phyloP scores from a whole-genome alignment of 2,113 vertebrate genomes.

The Stegostoma tigrinum region DNA sequence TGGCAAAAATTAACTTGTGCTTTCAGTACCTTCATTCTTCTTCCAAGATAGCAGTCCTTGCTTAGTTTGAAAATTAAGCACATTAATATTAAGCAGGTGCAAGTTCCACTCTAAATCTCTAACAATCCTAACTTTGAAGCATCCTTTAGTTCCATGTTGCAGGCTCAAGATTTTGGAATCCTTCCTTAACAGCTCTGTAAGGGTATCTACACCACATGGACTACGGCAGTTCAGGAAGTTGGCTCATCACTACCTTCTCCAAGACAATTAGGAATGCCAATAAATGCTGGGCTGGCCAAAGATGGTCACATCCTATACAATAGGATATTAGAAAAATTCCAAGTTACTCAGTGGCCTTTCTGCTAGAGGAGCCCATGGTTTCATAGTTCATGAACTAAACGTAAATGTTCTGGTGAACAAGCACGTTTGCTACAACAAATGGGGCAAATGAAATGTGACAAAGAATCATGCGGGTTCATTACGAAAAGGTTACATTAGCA shows the following conservation, averaged over 20 bases:
- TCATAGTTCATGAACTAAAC: not conserved
- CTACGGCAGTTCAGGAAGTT: not conserved
- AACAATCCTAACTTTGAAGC: not conserved
- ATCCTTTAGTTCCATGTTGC: not conserved
- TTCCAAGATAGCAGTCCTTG: not conserved
- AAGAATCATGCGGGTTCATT: not conserved
- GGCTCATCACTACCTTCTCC: not conserved
- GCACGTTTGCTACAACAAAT: not conserved
- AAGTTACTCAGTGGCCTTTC: not conserved
- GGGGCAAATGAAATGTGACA: not conserved
- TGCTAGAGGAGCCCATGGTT: not conserved
- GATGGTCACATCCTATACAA: too few relatives aligned
- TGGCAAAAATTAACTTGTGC: not conserved
- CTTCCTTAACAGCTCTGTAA: not conserved
- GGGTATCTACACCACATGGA: not conserved
- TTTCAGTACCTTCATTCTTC: not conserved
- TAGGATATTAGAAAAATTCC: not conserved
- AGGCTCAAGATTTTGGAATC: not conserved
- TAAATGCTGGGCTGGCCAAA: not conserved
- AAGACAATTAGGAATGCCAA: not conserved
- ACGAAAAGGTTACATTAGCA: slow-evolving; percentile 19
- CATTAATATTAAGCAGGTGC: not conserved
- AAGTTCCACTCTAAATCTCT: not conserved
- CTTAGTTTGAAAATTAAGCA: not conserved
- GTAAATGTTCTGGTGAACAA: not conserved